phyloP scores from a whole-genome alignment of 2,888 invertebrate species.

The Xestia c-nigrum region DNA sequence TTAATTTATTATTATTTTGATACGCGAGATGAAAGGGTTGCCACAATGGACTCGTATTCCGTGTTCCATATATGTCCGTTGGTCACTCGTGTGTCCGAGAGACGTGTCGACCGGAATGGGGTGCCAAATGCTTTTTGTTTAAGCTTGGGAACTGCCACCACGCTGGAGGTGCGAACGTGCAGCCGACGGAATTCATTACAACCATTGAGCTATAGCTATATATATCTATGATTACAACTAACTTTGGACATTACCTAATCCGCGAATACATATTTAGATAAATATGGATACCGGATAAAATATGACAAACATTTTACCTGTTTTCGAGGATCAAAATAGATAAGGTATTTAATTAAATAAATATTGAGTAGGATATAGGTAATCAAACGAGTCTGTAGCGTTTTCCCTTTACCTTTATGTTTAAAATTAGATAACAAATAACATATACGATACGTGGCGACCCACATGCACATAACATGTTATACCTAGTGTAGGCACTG shows the following conservation, averaged over 20 bases:
- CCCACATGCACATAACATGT: too few species aligned
- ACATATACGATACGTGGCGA: background rate
- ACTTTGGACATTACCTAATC: slow-evolving; percentile 10
- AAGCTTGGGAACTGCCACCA: slow-evolving; percentile 74
- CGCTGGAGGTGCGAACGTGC: slow-evolving; percentile 38
- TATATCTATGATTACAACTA: too few species aligned
- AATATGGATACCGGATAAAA: slow-evolving; percentile 19
- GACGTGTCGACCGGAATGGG: slow-evolving; percentile 72
- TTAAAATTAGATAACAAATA: slow-evolving; percentile 32
- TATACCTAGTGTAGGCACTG: background rate
- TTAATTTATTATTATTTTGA: slow-evolving; percentile 90
- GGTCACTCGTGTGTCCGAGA: slow-evolving; percentile 76
- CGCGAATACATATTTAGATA: slow-evolving; percentile 14
- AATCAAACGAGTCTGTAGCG: slow-evolving; percentile 10
- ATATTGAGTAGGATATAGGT: slow-evolving; percentile 21
- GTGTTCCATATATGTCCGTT: slow-evolving; percentile 82
- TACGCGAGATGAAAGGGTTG: slow-evolving; percentile 88
- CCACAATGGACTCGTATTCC: slow-evolving; percentile 82
- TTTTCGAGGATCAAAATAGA: slow-evolving; percentile 49
- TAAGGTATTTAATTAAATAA: slow-evolving; percentile 30
- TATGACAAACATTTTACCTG: slow-evolving; percentile 48
- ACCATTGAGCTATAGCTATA: too few species aligned
- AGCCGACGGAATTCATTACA: slow-evolving; percentile 43
- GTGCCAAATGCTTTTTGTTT: slow-evolving; percentile 73
- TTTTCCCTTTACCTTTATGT: slow-evolving; percentile 43